Base-by-base conservation (phyloP, 2,888 invertebrate species). In the Apamea monoglypha region DNA sequence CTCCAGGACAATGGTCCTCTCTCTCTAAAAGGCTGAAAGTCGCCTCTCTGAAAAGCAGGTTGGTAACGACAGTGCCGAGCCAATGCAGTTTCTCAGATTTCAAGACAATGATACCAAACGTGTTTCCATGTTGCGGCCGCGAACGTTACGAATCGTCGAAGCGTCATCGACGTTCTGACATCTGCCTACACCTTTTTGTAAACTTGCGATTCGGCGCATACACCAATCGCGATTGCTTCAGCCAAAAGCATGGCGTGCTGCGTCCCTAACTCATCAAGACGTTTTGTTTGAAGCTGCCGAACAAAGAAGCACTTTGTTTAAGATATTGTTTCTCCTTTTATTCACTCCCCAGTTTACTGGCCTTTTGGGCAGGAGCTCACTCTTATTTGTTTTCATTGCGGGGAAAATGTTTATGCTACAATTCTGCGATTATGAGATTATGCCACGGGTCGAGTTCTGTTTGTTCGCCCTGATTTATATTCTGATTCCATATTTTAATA, bases 271-370 rank as follows among this genome's bases (percentile, higher is more conserved):
- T 87, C 84, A 84, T 79, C 61, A 78, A 84, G 89, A 85, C 84
- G 80, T 88, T 88, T 90, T 88, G 85, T 89, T 87, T 82, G 82
- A 83, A 81, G 81, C 73, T 73, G 78, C 83, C 71, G 82, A 87
- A 88, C 88, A 88, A 87, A 89, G 84, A 74, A 76, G 76, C 82
- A 81, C 83, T 88, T 85, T 81, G 78, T 88, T 85, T 79, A 81
- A 83, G 81, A 87, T 77, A 84, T 87, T 89, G 81, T 86, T 85
- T 82, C 78, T 78, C 71, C 81, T 82, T 87, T 87, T 90, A 89
- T 83, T 84, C 61, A 74, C 66, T 83, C 59, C 63, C 32, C 68
- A 40, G 80, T 80, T 74, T 74, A 76, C 70, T 73, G 59, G n/a
- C 63, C 53, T 70, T 76, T 75, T 75, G 25, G 61, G 67, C n/a